A percentile compares a stretch with the other conserved stretches of the same genome.
phyloP scores from a whole-genome alignment of 1,140 invertebrate species.

The Sycophaga agraensis region DNA sequence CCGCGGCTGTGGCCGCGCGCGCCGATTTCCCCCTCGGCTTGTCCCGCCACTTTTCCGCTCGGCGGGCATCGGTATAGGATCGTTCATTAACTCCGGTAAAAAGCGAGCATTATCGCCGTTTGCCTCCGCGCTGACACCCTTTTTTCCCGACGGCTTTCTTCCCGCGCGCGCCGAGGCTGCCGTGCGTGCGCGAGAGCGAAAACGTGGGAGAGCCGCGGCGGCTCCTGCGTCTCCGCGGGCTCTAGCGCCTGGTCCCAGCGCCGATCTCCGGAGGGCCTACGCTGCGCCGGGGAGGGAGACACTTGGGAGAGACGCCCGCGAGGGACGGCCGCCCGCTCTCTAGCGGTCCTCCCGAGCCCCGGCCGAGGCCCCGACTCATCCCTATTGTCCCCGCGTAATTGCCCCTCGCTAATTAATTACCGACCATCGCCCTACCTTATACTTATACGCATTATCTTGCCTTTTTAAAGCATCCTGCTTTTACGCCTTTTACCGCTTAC shows the following conservation, averaged over 20 bases:
- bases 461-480: too few relatives aligned
- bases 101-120: not conserved
- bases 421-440: too few relatives aligned
- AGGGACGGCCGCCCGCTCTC: too few relatives aligned
- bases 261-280: too few relatives aligned
- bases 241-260: too few relatives aligned
- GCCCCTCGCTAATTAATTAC: not conserved
- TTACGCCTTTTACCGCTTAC: too few relatives aligned
- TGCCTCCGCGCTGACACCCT: not conserved
- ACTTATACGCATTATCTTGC: not conserved
- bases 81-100: conserved; percentile 46
- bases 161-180: too few relatives aligned
- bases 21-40: conserved; percentile 46
- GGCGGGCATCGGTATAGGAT: conserved; percentile 30
- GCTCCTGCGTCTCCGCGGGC: too few relatives aligned
- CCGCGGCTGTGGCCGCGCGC: conserved; percentile 1
- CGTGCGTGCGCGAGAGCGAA: not conserved
- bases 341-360: too few relatives aligned
- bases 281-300: too few relatives aligned
- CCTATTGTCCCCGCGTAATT: not conserved
- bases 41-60: conserved; percentile 47
- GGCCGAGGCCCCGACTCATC: too few relatives aligned
- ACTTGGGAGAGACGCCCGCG: too few relatives aligned
- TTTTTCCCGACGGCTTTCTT: conserved; percentile 28
- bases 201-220: conserved; percentile 1